Percentiles rank a stretch among this genome's conserved stretches.
phyloP scores from a whole-genome alignment of 1,140 invertebrate species.

The Atopsyche davidsoni region DNA sequence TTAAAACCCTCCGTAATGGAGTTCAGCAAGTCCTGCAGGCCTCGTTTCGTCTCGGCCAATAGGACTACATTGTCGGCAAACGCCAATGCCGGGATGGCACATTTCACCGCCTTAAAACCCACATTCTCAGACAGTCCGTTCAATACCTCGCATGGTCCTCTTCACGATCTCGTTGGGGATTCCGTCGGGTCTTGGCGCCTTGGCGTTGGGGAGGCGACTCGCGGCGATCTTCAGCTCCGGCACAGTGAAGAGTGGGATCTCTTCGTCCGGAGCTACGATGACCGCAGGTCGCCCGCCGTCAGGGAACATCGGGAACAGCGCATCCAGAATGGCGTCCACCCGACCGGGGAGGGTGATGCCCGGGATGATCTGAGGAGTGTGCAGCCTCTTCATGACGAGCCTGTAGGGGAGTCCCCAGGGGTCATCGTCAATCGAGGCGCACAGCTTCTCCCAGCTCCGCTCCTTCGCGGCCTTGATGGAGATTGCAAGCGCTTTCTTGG shows the following conservation, averaged over 20 bases:
- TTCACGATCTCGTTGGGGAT: no score
- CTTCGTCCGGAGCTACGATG: no score
- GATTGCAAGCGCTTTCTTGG: no score
- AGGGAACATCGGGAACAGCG: no score
- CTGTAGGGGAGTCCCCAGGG: constrained; percentile 29
- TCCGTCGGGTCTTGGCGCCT: no score
- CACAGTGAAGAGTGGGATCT: constrained; percentile 48
- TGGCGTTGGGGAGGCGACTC: no score
- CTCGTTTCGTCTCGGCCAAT: constrained; percentile 27
- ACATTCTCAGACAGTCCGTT: constrained; percentile 27
- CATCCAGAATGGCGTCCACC: no score
- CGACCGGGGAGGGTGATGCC: constrained; percentile 29
- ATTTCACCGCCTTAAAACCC: constrained; percentile 28
- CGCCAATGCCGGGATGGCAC: constrained; percentile 30
- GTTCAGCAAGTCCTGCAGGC: constrained; percentile 12
- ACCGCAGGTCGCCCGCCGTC: constrained; percentile 48
- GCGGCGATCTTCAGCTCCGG: constrained; percentile 44
- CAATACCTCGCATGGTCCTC: constrained; percentile 33
- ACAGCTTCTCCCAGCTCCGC: no score
- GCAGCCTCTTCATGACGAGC: constrained; percentile 27
- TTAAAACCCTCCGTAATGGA: neutral
- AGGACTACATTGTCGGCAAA: constrained; percentile 43
- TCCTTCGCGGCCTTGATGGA: no score
- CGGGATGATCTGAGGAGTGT: constrained; percentile 22
- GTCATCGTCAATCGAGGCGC: constrained; percentile 25